These are phyloP conservation scores for Agonopterix subpropinquella DNA, from an alignment of 2,888 invertebrate genomes.

Conservation along the genomic window DNA sequence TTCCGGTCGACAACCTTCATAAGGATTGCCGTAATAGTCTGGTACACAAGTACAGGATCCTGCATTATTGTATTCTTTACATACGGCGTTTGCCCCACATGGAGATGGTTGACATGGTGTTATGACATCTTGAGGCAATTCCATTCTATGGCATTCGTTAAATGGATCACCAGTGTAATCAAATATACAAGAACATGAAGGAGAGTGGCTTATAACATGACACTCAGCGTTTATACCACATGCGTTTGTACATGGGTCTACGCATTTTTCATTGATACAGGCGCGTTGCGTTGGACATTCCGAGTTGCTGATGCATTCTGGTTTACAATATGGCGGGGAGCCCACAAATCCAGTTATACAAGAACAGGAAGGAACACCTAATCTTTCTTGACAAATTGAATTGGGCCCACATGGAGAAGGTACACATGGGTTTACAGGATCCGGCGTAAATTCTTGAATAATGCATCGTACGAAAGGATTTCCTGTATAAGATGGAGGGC, in stretches of 20 bases:
- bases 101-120: constrained; percentile 79
- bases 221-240: constrained; percentile 86
- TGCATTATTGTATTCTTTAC: constrained; percentile 75
- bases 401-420: constrained; percentile 90
- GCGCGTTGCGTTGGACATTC: constrained; percentile 82
- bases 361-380: constrained; percentile 83
- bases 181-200: constrained; percentile 79
- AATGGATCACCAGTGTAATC: constrained; percentile 88
- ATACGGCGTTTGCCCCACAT: constrained; percentile 80
- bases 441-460: constrained; percentile 61
- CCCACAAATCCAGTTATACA: constrained; percentile 81
- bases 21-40: constrained; percentile 84
- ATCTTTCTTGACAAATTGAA: constrained; percentile 80
- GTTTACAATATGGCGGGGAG: constrained; percentile 84
- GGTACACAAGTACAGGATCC: constrained; percentile 82
- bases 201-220: constrained; percentile 84
- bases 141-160: constrained; percentile 71
- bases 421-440: constrained; percentile 79
- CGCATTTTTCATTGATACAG: constrained; percentile 86
- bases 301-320: constrained; percentile 86
- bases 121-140: constrained; percentile 50
- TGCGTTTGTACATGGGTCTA: constrained; percentile 82
- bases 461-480: constrained; percentile 85
- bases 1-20: constrained; percentile 84
- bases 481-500: constrained; percentile 79